Base-by-base conservation (phyloP, 2,797 vertebrate species). In the Aeoliscus strigatus region DNA sequence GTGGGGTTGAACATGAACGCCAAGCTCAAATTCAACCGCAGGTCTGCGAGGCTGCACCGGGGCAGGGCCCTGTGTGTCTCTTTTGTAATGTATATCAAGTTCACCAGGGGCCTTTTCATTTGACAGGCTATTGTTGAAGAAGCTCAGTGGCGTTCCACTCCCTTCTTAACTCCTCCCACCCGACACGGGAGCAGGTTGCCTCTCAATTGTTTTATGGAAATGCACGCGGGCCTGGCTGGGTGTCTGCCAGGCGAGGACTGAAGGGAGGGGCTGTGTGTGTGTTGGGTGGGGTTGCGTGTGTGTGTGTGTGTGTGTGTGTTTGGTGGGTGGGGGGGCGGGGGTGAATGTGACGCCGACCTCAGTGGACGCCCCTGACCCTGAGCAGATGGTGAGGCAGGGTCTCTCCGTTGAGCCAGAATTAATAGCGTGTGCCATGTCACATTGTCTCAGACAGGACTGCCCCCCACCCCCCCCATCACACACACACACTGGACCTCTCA, bases 341-440 rank as follows among this genome's bases (percentile, higher is more conserved):
- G 47, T 39, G 10, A 61, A 49, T 60, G 71, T 80, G 85, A 91
- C 78, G 88, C 90, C 79, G 86, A 91, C 90, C 86, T 80, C 83
- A 81, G 87, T 83, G 83, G 88, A 89, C 72, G 88, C 78, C 84
- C 85, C 88, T 91, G 90, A 92, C 90, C 88, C 87, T 82, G 80
- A 89, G 88, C 91, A 91, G 90, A 92, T 91, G 89, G 88, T 87
- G 82, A 83, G 85, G 87, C 89, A 90, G 89, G 86, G 80, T 82
- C 82, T 89, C 89, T 87, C 77, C 51, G 80, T 80, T 89, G 87
- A 91, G 87, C 89, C 89, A 88, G 88, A 92, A 93, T 89, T 91
- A 92, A 92, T 88, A 89, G 83, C 87, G 87, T 91, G 90, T 91
- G 89, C 89, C 89, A 87, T 86, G 89, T 90, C 89, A 88, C 87